Conservation (phyloP, 92 coral and sea anemone genomes). For the Epizoanthus illoricatus region DNA sequence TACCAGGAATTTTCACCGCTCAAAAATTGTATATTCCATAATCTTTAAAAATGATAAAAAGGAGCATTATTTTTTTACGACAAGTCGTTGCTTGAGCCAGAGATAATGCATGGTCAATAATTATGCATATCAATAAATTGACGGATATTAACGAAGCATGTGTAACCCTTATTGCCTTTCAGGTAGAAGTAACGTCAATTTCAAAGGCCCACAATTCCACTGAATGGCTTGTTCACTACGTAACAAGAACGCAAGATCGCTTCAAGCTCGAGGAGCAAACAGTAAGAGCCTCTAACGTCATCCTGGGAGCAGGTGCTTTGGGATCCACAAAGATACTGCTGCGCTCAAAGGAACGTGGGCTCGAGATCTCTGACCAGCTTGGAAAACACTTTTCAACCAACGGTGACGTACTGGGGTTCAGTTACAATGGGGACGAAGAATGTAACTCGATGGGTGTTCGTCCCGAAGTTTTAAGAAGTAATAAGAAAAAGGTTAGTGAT, state of each 20-base stretch:
- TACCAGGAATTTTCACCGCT: too few relatives aligned
- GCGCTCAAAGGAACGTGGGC: constrained; percentile 47
- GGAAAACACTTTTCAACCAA: constrained; percentile 63
- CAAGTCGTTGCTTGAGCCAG: too few relatives aligned
- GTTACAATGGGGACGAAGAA: constrained; percentile 51
- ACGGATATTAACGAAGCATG: not conserved
- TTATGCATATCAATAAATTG: not conserved
- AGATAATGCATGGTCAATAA: too few relatives aligned
- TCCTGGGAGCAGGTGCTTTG: constrained; percentile 49
- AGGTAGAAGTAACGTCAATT: constrained; percentile 45
- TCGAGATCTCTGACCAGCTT: constrained; percentile 41
- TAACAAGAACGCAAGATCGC: constrained; percentile 15
- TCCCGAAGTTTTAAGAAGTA: constrained; percentile 13
- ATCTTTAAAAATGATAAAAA: too few relatives aligned
- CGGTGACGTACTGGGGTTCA: constrained; percentile 61
- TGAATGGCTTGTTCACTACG: constrained; percentile 46
- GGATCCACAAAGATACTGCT: constrained; percentile 45
- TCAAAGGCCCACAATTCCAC: constrained; percentile 27
- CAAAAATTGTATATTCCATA: too few relatives aligned
- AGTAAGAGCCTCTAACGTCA: constrained; percentile 34
- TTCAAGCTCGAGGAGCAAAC: constrained; percentile 38
- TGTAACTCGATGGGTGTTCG: constrained; percentile 50
- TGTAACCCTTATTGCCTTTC: not conserved
- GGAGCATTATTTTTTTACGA: too few relatives aligned
- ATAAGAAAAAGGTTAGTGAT: not conserved